Base-by-base conservation (phyloP, 1,140 invertebrate genomes). In the Antheraea mylitta region DNA sequence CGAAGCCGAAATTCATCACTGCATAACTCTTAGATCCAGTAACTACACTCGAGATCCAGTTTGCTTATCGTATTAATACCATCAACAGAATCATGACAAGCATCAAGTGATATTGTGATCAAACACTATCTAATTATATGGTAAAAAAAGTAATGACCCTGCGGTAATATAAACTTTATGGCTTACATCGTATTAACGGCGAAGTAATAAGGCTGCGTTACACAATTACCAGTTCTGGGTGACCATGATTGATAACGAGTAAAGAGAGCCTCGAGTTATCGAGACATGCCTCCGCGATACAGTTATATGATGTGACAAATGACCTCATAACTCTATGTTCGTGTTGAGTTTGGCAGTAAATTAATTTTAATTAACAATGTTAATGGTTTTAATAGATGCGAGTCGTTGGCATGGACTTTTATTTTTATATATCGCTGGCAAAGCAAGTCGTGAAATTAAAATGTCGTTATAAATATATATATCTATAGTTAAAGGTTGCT, bases 281-380 rank as follows among this genome's bases (percentile, higher is more conserved):
- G 45, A 53, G 45, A 53, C 45, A 53, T 53, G 45, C 45, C 45
- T 53, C 45, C 16, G 45, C 16, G 45, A 53, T 53, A 53, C 45
- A 53, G 45, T 53, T 53, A 53, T 53, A 6, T 53, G 45, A 53
- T 53, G 45, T 53, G 45, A 53, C 45, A 53, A 53, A 53, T 53
- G 45, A 53, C 45, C 45, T 53, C 45, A 5, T 53, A 53, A 53
- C 45, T 53, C 45, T 53, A 5, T 53, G 45, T 53, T 53, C 45
- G 45, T 53, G 45, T 53, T 53, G 45, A 53, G 45, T 53, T 53
- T 53, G 45, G 11, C 16, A 53, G 45, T 53, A n/a, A 53, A 53
- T 53, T 53, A 53, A 53, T 53, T 53, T n/a, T 53, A 53, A 53
- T 53, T 53, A 53, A 53, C 45, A 53, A 13, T 53, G 11, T 53